phyloP scores from a whole-genome alignment of 2,888 invertebrate species.

The Acanthoscelides obtectus region DNA sequence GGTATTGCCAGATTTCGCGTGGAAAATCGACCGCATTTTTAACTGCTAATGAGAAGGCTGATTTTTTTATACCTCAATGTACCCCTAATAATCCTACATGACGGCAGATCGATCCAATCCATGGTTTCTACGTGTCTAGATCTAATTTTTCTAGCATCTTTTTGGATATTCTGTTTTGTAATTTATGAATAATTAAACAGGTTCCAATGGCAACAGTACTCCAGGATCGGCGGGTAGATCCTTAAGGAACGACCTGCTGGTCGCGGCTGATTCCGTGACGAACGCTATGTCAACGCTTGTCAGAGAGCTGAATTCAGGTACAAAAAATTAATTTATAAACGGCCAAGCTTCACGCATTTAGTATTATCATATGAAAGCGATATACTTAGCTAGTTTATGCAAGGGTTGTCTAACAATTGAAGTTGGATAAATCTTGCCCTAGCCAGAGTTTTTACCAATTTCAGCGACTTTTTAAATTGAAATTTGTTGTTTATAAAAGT shows the following conservation, averaged over 20 bases:
- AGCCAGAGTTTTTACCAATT: no score
- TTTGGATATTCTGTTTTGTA: not conserved
- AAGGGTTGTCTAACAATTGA: not conserved
- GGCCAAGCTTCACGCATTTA: not conserved
- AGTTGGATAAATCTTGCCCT: no score
- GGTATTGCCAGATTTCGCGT: no score
- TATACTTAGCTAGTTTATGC: not conserved
- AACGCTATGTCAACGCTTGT: slow-evolving; percentile 97
- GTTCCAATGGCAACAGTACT: slow-evolving; percentile 43
- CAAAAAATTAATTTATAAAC: slow-evolving; percentile 34
- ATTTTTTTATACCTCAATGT: no score
- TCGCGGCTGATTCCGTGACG: slow-evolving; percentile 95
- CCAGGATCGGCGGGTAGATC: slow-evolving; percentile 54
- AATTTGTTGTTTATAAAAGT: no score
- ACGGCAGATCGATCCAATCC: no score
- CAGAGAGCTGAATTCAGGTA: slow-evolving; percentile 90
- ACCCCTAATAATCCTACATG: no score
- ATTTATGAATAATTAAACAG: slow-evolving; percentile 16
- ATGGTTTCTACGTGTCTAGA: no score
- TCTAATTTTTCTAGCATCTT: not conserved
- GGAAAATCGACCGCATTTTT: no score
- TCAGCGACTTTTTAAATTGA: no score
- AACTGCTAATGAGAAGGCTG: no score
- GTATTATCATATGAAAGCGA: not conserved
- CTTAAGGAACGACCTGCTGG: slow-evolving; percentile 81